phyloP scores from a whole-genome alignment of 2,113 vertebrate genomes.

The Eptesicus fuscus region DNA sequence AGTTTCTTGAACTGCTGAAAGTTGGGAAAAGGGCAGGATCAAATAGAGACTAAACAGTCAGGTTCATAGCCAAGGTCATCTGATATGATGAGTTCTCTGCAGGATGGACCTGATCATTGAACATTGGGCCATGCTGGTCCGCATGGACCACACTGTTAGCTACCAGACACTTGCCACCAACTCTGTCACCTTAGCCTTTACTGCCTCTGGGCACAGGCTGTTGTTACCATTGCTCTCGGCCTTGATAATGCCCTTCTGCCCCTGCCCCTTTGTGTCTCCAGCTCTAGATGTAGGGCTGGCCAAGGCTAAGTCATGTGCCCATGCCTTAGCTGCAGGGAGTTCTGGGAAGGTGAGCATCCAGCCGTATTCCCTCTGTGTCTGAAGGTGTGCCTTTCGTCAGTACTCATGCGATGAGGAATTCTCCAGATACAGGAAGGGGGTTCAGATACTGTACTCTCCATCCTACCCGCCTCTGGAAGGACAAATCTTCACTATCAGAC shows the following conservation, averaged over 20 bases:
- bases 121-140: not conserved
- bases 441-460: not conserved
- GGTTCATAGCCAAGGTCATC: not conserved
- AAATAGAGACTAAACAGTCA: not conserved
- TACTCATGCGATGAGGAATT: not conserved
- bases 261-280: not conserved
- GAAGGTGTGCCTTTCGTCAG: not conserved
- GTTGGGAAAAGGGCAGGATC: not conserved
- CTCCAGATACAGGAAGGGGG: not conserved
- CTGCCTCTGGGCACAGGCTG: too few relatives aligned
- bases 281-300: not conserved
- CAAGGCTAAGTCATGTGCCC: not conserved
- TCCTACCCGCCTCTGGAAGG: not conserved
- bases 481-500: not conserved
- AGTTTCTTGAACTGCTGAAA: not conserved
- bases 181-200: not conserved
- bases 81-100: not conserved
- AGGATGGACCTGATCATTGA: not conserved
- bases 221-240: not conserved
- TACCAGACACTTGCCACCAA: not conserved
- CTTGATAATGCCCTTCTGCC: not conserved
- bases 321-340: not conserved
- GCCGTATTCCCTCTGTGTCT: not conserved
- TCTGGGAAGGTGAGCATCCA: not conserved
- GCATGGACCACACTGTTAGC: accelerated